phyloP scores from a whole-genome alignment of 1,140 invertebrate species.

The Danaus plexippus region DNA sequence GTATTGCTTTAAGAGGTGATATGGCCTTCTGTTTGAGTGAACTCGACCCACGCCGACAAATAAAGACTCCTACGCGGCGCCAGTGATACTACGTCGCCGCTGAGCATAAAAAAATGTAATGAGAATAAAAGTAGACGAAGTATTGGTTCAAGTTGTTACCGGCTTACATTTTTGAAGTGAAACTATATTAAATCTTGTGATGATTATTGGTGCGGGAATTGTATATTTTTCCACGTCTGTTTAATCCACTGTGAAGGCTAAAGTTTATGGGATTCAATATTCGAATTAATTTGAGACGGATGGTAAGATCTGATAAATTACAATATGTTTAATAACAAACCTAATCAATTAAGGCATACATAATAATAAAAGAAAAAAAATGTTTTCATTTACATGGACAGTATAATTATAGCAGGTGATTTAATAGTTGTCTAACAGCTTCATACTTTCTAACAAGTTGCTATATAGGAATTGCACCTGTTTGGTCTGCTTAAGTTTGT shows the following conservation, averaged over 20 bases:
- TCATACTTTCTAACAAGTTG: conserved; percentile 35
- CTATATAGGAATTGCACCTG: conserved; percentile 28
- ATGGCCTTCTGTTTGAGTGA: conserved; percentile 59
- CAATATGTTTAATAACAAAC: no score
- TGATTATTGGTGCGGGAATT: conserved; percentile 14
- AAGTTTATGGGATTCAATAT: conserved; percentile 17
- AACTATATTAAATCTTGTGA: conserved; percentile 20
- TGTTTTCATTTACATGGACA: conserved; percentile 9
- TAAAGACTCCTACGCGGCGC: conserved; percentile 62
- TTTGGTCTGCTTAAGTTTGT: conserved; percentile 9
- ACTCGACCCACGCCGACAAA: conserved; percentile 57
- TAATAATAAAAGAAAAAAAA: conserved; percentile 4
- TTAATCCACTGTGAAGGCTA: conserved; percentile 35
- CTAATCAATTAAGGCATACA: no score
- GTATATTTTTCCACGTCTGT: conserved; percentile 14
- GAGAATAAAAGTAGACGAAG: conserved; percentile 39
- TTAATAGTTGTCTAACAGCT: conserved; percentile 10
- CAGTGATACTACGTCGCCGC: conserved; percentile 40
- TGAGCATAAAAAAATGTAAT: conserved; percentile 26
- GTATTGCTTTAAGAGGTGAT: conserved; percentile 30
- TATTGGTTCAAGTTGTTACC: not conserved
- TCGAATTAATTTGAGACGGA: conserved; percentile 17
- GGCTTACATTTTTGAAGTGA: conserved; percentile 21
- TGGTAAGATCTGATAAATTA: conserved; percentile 18
- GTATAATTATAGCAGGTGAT: conserved; percentile 6